These are phyloP conservation scores for Zophobas morio DNA, from an alignment of 1,140 invertebrate species.

Conservation along the genomic window DNA sequence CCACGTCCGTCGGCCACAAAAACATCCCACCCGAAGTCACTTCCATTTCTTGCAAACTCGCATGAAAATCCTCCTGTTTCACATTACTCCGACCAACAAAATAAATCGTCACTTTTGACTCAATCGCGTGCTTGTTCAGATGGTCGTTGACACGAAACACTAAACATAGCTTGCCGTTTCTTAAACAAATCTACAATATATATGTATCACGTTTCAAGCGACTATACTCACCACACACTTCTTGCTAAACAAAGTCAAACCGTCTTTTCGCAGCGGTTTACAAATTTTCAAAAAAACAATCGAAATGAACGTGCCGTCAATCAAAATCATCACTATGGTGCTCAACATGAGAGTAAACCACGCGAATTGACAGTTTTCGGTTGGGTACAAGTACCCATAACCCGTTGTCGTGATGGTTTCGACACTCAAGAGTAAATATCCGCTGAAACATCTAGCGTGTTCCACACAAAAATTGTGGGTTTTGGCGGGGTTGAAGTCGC, in stretches of 20 bases:
- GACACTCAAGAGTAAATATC: constrained; percentile 28
- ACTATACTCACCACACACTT: constrained; percentile 69
- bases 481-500: constrained; percentile 6
- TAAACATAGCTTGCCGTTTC: constrained; percentile 72
- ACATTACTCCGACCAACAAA: constrained; percentile 68
- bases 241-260: constrained; percentile 71
- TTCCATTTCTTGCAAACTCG: constrained; percentile 23
- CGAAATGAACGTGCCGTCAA: constrained; percentile 26
- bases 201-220: not conserved
- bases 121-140: constrained; percentile 70
- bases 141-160: constrained; percentile 74
- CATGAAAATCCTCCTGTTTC: constrained; percentile 53
- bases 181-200: constrained; percentile 69
- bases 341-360: constrained; percentile 12
- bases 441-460: not conserved
- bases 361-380: constrained; percentile 12
- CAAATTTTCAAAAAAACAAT: constrained; percentile 71
- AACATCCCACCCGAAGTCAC: constrained; percentile 65
- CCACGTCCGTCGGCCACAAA: constrained; percentile 74
- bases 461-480: not conserved
- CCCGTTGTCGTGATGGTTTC: constrained; percentile 28
- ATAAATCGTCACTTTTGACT: constrained; percentile 69
- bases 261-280: constrained; percentile 69
- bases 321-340: constrained; percentile 30
- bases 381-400: constrained; percentile 40